Base-by-base conservation (phyloP, 1,140 invertebrate genomes). In the Zaprionus lachaisei region DNA sequence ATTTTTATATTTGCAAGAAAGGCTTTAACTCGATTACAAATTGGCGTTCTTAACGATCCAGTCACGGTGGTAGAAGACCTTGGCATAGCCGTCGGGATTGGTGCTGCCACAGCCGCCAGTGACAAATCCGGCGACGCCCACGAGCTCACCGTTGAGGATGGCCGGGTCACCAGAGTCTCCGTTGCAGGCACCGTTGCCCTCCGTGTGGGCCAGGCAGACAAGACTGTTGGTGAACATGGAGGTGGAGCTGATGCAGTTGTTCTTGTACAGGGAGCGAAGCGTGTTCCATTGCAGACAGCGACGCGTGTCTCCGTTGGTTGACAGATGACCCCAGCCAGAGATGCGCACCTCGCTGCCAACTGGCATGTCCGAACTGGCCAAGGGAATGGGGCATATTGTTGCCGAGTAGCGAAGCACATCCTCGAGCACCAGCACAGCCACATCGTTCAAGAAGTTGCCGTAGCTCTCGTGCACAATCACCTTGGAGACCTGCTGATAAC, bases 61-160 rank as follows among this genome's bases (percentile, higher is more conserved):
- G 11, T 92, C 68, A 0, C 72, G 31, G 63, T 93, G 94, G 20
- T 83, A 75, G 9, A 80, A 90, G 6, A 94, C 87, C 75, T 92
- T 91, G 1, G 94, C 93, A 68, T 93, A 95, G n/a, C 94, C 94
- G 57, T 94, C 94, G 1, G 94, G 94, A 64, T 90, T 65, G 17
- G 47, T 37, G 20, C 15, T 55, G 34, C 80, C 79, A 55, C 76
- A 79, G 38, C 71, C 77, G 37, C 26, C 56, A 2, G 55, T 37
- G 11, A 75, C 38, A 17, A 67, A 77, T 38, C 72, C 47, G 65
- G 69, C 51, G 31, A 82, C 67, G 61, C 77, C 77, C 15, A 80
- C 67, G 0, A 74, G 17, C 58, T 79, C 38, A 6, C 72, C 69
- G 9, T 79, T 64, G 20, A 72, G 54, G 7, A 56, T 68, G 1